Conservation (phyloP, 2,888 invertebrate genomes). For the Eubasilissa splendida region DNA sequence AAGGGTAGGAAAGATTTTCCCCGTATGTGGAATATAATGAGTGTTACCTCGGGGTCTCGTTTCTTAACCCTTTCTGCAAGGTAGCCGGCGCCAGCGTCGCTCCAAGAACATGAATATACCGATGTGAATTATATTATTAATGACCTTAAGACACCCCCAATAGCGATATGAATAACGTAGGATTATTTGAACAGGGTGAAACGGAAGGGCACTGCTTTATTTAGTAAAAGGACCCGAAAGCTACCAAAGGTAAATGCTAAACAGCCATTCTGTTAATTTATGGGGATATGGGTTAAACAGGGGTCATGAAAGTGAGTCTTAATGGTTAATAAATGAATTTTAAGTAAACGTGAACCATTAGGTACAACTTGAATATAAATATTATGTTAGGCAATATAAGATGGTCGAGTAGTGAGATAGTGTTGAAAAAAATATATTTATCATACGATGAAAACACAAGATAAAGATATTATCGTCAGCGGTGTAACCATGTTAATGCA, state of each 20-base stretch:
- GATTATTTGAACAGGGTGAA: slow-evolving; percentile 52
- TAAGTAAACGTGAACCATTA: too few species aligned
- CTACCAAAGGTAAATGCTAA: slow-evolving; percentile 47
- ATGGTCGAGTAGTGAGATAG: too few species aligned
- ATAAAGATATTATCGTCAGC: too few species aligned
- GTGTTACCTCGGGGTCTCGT: slow-evolving; percentile 41
- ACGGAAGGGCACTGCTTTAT: slow-evolving; percentile 38
- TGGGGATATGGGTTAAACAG: slow-evolving; percentile 43
- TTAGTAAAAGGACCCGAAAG: slow-evolving; percentile 27
- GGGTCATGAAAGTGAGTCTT: slow-evolving; percentile 29
- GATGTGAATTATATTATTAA: slow-evolving; percentile 51
- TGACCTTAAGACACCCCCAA: slow-evolving; percentile 40
- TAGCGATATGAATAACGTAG: slow-evolving; percentile 52
- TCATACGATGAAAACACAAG: too few species aligned
- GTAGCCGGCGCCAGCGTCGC: neutral
- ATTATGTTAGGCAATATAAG: too few species aligned
- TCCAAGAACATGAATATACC: slow-evolving; percentile 42
- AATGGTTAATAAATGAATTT: slow-evolving; percentile 41
- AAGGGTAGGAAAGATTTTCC: slow-evolving; percentile 13
- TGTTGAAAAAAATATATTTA: too few species aligned
- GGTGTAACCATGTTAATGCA: too few species aligned
- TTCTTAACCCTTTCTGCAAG: slow-evolving; percentile 40
- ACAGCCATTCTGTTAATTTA: slow-evolving; percentile 33
- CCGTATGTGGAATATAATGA: slow-evolving; percentile 43
- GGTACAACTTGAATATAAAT: too few species aligned